These are phyloP conservation scores for Carpatolechia fugitivella DNA, from an alignment of 2,888 invertebrate species.

Conservation along the genomic window DNA sequence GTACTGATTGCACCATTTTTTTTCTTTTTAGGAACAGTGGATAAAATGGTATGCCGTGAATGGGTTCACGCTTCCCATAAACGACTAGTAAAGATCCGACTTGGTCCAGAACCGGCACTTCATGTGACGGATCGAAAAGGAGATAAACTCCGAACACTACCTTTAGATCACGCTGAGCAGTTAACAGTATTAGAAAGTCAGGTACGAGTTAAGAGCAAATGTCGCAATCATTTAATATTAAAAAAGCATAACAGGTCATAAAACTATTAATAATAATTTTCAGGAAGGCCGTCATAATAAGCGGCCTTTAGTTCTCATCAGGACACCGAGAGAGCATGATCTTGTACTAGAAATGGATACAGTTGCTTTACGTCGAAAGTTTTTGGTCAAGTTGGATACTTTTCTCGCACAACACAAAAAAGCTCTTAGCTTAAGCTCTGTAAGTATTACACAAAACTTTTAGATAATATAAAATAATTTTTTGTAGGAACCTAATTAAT, in stretches of 20 bases:
- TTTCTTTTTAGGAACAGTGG: conserved; percentile 81
- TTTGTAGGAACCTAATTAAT: too few species aligned
- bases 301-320: conserved; percentile 88
- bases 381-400: conserved; percentile 91
- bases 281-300: conserved; percentile 84
- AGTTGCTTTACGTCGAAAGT: conserved; percentile 88
- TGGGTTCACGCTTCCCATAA: conserved; percentile 97
- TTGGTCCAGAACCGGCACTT: conserved; percentile 92
- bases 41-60: conserved; percentile 95
- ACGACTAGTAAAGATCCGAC: conserved; percentile 91
- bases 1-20: neutral
- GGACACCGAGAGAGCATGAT: conserved; percentile 94
- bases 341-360: conserved; percentile 95
- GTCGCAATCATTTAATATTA: too few species aligned
- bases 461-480: too few species aligned
- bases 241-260: too few species aligned
- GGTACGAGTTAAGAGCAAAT: conserved; percentile 73
- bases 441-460: neutral
- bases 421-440: conserved; percentile 81
- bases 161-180: conserved; percentile 86
- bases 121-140: conserved; percentile 95
- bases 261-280: conserved; percentile 21
- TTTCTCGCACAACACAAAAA: conserved; percentile 92
- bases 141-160: conserved; percentile 91
- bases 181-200: conserved; percentile 94